phyloP scores from a whole-genome alignment of 2,113 vertebrate genomes.

The Aepyceros melampus region DNA sequence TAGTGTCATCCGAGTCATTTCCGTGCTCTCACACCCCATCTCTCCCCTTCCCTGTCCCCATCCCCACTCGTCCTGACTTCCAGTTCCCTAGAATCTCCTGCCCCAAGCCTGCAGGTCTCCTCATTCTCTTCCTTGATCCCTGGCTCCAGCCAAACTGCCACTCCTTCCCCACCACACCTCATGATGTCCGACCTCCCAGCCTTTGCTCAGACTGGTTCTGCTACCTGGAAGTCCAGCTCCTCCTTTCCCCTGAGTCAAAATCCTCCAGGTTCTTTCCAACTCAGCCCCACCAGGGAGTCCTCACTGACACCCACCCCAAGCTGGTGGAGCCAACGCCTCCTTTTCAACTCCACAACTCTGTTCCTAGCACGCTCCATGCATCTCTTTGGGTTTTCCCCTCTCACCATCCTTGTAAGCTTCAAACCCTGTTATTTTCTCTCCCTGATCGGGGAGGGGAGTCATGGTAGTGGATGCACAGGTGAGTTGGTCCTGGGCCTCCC shows the following conservation, averaged over 20 bases:
- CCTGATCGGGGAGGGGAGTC: not conserved
- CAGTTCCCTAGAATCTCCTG: not conserved
- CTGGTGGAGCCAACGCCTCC: not conserved
- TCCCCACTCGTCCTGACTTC: too few relatives aligned
- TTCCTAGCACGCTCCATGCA: rapidly evolving
- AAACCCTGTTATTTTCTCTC: not conserved
- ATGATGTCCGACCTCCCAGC: not conserved
- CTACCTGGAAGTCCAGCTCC: not conserved
- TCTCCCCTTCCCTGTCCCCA: too few relatives aligned
- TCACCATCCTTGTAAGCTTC: not conserved
- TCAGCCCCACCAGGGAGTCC: not conserved
- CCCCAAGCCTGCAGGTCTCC: rapidly evolving
- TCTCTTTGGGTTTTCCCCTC: not conserved
- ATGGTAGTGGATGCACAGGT: rapidly evolving
- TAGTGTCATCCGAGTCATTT: not conserved
- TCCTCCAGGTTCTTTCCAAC: not conserved
- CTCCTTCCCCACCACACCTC: too few relatives aligned
- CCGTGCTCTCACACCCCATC: not conserved
- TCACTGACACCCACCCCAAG: not conserved
- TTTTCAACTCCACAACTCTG: not conserved
- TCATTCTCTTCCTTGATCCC: not conserved
- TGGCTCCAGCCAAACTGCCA: not conserved
- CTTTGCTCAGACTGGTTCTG: too few relatives aligned
- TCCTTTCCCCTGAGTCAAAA: not conserved
- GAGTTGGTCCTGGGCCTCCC: not conserved